Evolutionary conservation across 2,888 invertebrate species (phyloP), one percentile per base, ranked within the genome.

Genomic region (Seladonia tumulorum): DNA sequence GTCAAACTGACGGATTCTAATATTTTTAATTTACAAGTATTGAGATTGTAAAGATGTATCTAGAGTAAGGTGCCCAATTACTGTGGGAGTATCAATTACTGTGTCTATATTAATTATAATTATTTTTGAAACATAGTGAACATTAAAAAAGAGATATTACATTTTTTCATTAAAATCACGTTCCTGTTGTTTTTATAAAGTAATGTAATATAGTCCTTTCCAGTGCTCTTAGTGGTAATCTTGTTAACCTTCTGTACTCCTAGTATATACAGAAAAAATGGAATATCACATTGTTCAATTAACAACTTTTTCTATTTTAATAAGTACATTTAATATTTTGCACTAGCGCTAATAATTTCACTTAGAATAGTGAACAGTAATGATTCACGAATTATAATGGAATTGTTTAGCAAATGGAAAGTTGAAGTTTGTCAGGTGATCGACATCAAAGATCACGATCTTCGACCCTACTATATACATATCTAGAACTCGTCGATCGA

Each of bases 381-480:
- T 29, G 42, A 35, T 14, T 35, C n/a, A 2, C 2, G 7, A 66
- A 66, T 3, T 47, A n/a, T 4, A 35, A 60, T 7, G 2, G 18
- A 7, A 5, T 0, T 14, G 7, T n/a, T 66, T 3, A n/a, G 4
- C 45, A 45, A 76, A 42, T 49, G 8, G 22, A 68, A 66, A 35
- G 53, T 53, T 45, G 29, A 39, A 22, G 42, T 39, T 42, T n/a
- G 5, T 76, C 70, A 18, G 49, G 7, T n/a, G 39, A 63, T 60
- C 81, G 22, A 57, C n/a, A 63, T 60, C 57, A 10, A 66, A 49
- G 85, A 72, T 25, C 45, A 5, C 12, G 76, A 87, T 63, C 82
- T 79, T 82, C 70, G 81, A 82, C 73, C 77, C 53, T 35, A n/a
- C 29, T 75, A 57, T n/a, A n/a, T n/a, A n/a, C n/a, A n/a, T n/a